phyloP scores from a whole-genome alignment of 2,888 invertebrate genomes.

The Polymixis lichenea region DNA sequence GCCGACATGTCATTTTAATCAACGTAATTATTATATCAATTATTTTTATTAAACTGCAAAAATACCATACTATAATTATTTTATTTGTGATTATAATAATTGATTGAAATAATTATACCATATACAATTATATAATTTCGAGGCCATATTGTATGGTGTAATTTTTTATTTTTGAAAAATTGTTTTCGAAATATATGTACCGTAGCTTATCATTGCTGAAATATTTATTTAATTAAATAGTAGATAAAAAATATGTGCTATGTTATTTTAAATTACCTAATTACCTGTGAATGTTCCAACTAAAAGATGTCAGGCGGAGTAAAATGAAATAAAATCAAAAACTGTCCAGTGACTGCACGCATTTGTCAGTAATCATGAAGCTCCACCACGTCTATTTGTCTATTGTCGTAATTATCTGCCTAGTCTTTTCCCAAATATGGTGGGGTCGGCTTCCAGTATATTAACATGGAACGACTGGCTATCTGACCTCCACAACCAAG shows the following conservation, averaged over 20 bases:
- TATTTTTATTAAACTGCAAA: constrained; percentile 8
- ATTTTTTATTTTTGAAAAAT: constrained; percentile 48
- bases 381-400: neutral
- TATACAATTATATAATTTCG: constrained; percentile 27
- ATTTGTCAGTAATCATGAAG: neutral
- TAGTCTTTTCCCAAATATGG: neutral
- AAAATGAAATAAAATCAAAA: neutral
- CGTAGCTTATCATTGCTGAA: constrained; percentile 53
- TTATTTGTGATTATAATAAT: constrained; percentile 29
- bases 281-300: neutral
- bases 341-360: neutral
- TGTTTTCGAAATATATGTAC: constrained; percentile 48
- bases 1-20: constrained; percentile 51
- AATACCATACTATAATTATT: constrained; percentile 8
- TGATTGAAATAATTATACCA: constrained; percentile 31
- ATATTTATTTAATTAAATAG: constrained; percentile 68
- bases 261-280: constrained; percentile 17
- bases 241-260: constrained; percentile 47
- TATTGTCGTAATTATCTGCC: neutral
- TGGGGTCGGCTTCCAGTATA: too few species aligned
- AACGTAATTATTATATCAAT: constrained; percentile 22
- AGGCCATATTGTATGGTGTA: constrained; percentile 17
- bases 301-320: neutral
- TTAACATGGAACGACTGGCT: too few species aligned
- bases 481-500: too few species aligned